A percentile compares a stretch with the other conserved stretches of the same genome.
Conservation (phyloP, 2,113 vertebrate genomes). For the Uria lomvia region DNA sequence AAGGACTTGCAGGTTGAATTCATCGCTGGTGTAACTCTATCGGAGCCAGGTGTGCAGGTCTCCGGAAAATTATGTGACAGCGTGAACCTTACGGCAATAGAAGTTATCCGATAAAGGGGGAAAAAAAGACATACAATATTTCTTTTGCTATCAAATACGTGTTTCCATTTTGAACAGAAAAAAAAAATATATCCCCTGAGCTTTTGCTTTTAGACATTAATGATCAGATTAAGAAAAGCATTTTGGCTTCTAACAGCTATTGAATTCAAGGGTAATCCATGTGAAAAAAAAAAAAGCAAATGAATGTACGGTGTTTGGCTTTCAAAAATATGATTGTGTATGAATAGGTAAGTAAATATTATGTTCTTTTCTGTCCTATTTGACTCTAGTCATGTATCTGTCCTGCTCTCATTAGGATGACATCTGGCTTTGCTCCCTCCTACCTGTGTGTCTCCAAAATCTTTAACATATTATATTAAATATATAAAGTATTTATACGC, state of each 20-base stretch:
- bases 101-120: not conserved
- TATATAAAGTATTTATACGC: not conserved
- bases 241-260: not conserved
- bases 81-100: not conserved
- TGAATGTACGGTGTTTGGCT: not conserved
- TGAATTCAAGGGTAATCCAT: not conserved
- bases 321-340: not conserved
- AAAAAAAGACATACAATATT: not conserved
- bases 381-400: not conserved
- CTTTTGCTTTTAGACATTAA: not conserved
- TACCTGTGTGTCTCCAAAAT: not conserved
- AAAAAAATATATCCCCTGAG: not conserved
- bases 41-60: not conserved
- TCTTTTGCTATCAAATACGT: not conserved
- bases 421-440: not conserved
- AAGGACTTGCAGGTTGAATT: not conserved
- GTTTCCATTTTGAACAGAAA: fast-evolving
- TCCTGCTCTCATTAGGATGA: not conserved
- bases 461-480: not conserved
- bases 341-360: not conserved
- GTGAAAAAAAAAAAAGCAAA: not conserved
- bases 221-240: not conserved
- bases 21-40: not conserved
- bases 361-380: not conserved
- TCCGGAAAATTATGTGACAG: not conserved